Conservation (phyloP, 2,797 vertebrate species). For the Antennarius maculatus region DNA sequence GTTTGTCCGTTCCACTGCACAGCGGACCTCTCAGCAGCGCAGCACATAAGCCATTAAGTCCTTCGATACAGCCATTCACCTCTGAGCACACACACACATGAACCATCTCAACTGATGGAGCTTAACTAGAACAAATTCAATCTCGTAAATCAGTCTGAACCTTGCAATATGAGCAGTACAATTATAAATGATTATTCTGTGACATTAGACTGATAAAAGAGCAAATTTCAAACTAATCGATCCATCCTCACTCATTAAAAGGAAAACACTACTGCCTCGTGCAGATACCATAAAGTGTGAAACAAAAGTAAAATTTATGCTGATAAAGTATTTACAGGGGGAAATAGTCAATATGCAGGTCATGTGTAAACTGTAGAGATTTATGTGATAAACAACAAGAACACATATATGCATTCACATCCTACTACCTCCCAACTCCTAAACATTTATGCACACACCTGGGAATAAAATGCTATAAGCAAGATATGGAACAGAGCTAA, state of each 20-base stretch:
- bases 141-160: conserved; percentile 34
- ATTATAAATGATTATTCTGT: conserved; percentile 19
- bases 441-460: conserved; percentile 20
- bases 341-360: background rate
- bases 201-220: conserved; percentile 29
- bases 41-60: conserved; percentile 42
- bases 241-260: background rate
- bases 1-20: conserved; percentile 22
- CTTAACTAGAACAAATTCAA: conserved; percentile 35
- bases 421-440: background rate
- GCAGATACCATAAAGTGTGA: background rate
- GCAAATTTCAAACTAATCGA: background rate
- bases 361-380: background rate
- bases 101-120: conserved; percentile 12
- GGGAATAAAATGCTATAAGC: conserved; percentile 25
- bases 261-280: background rate
- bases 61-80: conserved; percentile 22
- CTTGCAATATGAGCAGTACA: conserved; percentile 17
- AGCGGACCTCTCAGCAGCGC: conserved; percentile 37
- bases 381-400: background rate
- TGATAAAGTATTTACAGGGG: background rate
- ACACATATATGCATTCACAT: conserved; percentile 20
- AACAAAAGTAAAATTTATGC: background rate
- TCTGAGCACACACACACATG: background rate
- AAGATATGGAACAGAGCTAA: conserved; percentile 12